Conservation (phyloP, 2,113 vertebrate species). For the Syrrhaptes paradoxus region DNA sequence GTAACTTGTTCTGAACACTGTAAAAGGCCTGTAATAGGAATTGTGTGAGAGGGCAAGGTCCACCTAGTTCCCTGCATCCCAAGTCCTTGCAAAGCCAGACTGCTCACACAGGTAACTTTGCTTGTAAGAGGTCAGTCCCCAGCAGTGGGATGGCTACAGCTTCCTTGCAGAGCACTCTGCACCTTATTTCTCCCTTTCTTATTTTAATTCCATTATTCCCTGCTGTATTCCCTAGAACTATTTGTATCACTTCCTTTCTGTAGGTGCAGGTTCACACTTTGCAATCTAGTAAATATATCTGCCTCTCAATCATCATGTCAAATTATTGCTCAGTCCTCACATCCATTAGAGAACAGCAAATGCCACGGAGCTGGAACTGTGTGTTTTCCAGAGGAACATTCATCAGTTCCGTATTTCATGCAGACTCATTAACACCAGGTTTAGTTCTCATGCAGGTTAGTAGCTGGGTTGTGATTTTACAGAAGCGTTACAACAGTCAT, state of each 20-base stretch:
- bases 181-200: background rate
- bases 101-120: fast-evolving
- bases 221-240: background rate
- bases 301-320: background rate
- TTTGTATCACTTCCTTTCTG: background rate
- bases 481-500: fast-evolving
- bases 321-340: background rate
- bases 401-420: fast-evolving
- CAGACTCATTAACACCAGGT: background rate
- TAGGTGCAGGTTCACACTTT: background rate
- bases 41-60: fast-evolving
- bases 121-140: fast-evolving
- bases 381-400: background rate
- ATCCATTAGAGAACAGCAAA: background rate
- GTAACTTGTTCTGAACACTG: fast-evolving
- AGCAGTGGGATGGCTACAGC: background rate
- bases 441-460: background rate
- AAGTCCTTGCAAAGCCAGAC: fast-evolving
- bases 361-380: background rate
- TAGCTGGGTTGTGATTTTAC: fast-evolving
- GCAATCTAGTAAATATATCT: background rate
- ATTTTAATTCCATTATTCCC: background rate
- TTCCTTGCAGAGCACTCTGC: background rate
- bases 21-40: background rate
- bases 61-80: background rate